phyloP scores from a whole-genome alignment of 2,888 invertebrate genomes.

The Belgica antarctica region DNA sequence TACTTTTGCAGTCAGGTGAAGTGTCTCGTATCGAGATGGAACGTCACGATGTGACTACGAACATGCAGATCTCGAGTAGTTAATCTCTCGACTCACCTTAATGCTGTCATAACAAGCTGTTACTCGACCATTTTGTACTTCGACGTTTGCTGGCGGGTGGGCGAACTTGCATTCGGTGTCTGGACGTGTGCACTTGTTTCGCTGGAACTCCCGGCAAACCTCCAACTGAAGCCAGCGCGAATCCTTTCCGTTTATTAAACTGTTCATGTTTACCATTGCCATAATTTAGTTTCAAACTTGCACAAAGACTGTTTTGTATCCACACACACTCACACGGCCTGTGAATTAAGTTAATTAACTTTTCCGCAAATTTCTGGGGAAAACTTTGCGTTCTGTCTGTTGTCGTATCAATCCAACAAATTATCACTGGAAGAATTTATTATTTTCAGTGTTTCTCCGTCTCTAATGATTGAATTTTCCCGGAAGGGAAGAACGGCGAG shows the following conservation, averaged over 20 bases:
- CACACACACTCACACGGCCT: slow-evolving; percentile 17
- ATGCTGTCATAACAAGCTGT: slow-evolving; percentile 99
- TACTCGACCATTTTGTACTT: slow-evolving; percentile 99
- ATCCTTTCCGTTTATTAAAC: slow-evolving; percentile 96
- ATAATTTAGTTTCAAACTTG: slow-evolving; percentile 49
- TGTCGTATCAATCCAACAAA: not conserved
- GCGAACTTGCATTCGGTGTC: slow-evolving; percentile 99
- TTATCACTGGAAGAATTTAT: slow-evolving; percentile 7
- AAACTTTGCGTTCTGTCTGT: slow-evolving; percentile 1
- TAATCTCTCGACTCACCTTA: slow-evolving; percentile 73
- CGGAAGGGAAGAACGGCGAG: not conserved
- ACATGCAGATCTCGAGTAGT: not conserved
- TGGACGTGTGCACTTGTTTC: slow-evolving; percentile 98
- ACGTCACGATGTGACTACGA: not conserved
- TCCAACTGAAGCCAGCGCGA: slow-evolving; percentile 99
- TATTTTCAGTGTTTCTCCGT: slow-evolving; percentile 8
- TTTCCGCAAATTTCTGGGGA: not conserved
- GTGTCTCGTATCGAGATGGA: not conserved
- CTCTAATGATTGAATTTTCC: not conserved
- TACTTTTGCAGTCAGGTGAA: not conserved
- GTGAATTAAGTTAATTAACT: slow-evolving; percentile 22
- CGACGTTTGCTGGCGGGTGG: slow-evolving; percentile 98
- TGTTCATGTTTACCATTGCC: slow-evolving; percentile 95
- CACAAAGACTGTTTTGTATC: not conserved
- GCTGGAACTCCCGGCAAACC: slow-evolving; percentile 98